Base-by-base conservation (phyloP, 2,888 invertebrate species). In the Hoplodrina ambigua region DNA sequence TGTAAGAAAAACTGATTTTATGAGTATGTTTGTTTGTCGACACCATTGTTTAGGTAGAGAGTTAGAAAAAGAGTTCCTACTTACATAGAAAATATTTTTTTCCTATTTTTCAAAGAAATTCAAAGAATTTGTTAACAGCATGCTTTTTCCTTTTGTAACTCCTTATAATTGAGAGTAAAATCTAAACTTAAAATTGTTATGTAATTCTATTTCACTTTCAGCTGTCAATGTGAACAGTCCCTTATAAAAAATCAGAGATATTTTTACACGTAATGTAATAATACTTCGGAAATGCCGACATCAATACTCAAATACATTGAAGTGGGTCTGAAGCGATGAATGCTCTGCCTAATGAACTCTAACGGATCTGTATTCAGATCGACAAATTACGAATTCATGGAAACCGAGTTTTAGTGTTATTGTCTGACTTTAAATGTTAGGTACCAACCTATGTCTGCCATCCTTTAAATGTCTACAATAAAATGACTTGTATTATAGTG, bases 221-320 rank as follows among this genome's bases (percentile, higher is more conserved):
- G 1, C 7, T n/a, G 25, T 7, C 54, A 62, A 1, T 53, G 6
- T 44, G 25, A 11, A 56, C 52, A 1, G 33, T 11, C 17, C 53
- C 37, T 54, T 41, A 57, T 8, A 69, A 72, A 78, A 75, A 65
- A 53, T 20, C 58, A 1, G 15, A 67, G 56, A 72, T 83, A 81
- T 76, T 74, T 71, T 71, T 73, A 71, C 56, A 72, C 72, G 65
- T 72, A 74, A 83, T 52, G 46, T 54, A 61, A 55, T 70, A 69
- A 74, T 61, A 75, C 62, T 75, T 72, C 85, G 85, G 84, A 84
- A 84, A 84, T 84, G 76, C 85, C 85, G 37, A 69, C 46, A 61
- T 46, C 55, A 71, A 79, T 84, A 73, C 69, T 79, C 83, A 78
- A 78, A 84, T 73, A 76, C 57, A 83, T 85, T 83, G 73, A 85